Conservation (phyloP, 2,113 vertebrate species). For the Pristiophorus japonicus region DNA sequence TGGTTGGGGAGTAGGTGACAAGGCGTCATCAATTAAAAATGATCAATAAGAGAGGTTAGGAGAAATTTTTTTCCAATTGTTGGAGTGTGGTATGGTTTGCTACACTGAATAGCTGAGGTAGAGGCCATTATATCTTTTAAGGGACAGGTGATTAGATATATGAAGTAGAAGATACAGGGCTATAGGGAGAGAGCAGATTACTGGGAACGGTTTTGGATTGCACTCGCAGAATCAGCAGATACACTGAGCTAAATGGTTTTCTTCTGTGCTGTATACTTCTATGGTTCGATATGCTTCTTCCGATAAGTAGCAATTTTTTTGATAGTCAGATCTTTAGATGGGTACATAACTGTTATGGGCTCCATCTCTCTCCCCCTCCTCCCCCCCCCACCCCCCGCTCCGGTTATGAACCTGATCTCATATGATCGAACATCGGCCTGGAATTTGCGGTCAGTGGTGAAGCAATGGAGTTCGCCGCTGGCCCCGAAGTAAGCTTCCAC, state of each 20-base stretch:
- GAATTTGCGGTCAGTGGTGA: too few relatives aligned
- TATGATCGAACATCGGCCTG: not conserved
- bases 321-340: not conserved
- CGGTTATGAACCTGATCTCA: not conserved
- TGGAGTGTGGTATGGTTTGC: not conserved
- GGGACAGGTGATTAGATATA: slow-evolving; percentile 1
- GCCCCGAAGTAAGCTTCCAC: too few relatives aligned
- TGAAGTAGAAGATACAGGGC: not conserved
- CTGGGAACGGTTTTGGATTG: not conserved
- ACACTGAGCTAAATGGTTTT: not conserved
- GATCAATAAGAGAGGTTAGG: not conserved
- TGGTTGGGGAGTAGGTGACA: not conserved
- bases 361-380: not conserved
- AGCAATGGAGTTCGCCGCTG: too few relatives aligned
- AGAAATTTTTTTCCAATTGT: not conserved
- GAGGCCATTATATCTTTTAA: not conserved
- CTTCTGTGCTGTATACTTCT: not conserved
- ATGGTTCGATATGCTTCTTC: not conserved
- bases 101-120: not conserved
- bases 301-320: not conserved
- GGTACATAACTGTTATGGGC: not conserved
- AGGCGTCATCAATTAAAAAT: not conserved
- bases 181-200: not conserved
- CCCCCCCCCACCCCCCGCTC: too few relatives aligned
- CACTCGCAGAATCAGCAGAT: not conserved